Percentiles rank a stretch among this genome's conserved stretches.
Evolutionary conservation across 1,140 invertebrate species (phyloP).

Genomic region (Drusus annulatus): DNA sequence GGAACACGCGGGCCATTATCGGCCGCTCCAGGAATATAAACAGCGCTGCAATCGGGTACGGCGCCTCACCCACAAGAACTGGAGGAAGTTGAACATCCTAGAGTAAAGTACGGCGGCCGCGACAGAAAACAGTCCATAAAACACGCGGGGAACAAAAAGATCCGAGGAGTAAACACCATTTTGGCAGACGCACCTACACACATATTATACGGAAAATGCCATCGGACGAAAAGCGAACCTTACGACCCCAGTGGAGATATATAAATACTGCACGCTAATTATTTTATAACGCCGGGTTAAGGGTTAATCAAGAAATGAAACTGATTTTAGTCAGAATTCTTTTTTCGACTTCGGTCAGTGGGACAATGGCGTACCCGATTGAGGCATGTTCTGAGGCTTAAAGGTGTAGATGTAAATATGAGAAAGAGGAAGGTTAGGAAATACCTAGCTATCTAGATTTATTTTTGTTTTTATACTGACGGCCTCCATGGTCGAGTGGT

Average conservation of each 20-base stretch:
- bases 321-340: too few relatives aligned
- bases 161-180: slow-evolving; percentile 53
- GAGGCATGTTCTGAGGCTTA: too few relatives aligned
- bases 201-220: slow-evolving; percentile 6
- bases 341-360: too few relatives aligned
- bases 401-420: too few relatives aligned
- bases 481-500: too few relatives aligned
- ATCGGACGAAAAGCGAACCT: slow-evolving; percentile 16
- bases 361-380: too few relatives aligned
- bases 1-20: neutral
- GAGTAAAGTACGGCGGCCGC: neutral
- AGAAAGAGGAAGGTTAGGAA: too few relatives aligned
- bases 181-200: slow-evolving; percentile 38
- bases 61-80: slow-evolving; percentile 3
- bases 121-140: slow-evolving; percentile 12
- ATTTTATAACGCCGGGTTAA: neutral
- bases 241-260: slow-evolving; percentile 7
- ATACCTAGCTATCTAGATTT: too few relatives aligned
- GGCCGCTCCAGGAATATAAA: neutral
- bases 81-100: neutral
- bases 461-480: too few relatives aligned
- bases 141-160: slow-evolving; percentile 10
- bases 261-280: neutral
- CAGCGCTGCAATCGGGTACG: neutral
- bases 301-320: neutral